Evolutionary conservation across 2,888 invertebrate genomes (phyloP), one percentile per base, ranked within the genome.

Genomic region (Trissoscelio sp.): DNA sequence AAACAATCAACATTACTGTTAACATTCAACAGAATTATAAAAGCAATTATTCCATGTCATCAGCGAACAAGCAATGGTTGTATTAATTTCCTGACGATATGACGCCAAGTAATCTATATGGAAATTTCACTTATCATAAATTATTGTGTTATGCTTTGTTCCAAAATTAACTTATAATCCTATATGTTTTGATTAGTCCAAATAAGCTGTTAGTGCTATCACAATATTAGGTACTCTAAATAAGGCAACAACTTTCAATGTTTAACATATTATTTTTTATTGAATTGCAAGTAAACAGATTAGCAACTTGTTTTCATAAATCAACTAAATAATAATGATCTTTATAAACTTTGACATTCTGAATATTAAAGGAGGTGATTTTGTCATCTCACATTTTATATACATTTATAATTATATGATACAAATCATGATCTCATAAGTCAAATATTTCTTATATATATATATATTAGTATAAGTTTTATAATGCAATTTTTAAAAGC

Each of bases 111-210:
- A 67, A 75, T 75, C 51, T 75, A 75, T 75, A 75, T 75, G 75
- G 66, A 57, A 75, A 75, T 75, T 66, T 75, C 58, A 75, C 48
- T 75, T 75, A 75, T 75, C 75, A 67, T 67, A 75, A 58, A 75
- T 75, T 67, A 75, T 51, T 51, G 28, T 16, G 12, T 39, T 22
- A 31, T 31, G 67, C 51, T 51, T 66, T 60, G 58, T 62, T 3
- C n/a, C 28, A 3, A 73, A 73, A 73, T 73, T 73, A 55, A 44
- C 48, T 39, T 64, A 62, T 64, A 53, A 64, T 53, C 62, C 62
- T 51, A 12, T 34, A 5, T 34, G 37, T 72, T 60, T 72, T 62
- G 53, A 34, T 44, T 44, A 62, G 4, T 55, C 6, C 42, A 55
- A 64, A 64, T 20, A 48, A 28, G 44, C 16, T 53, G 34, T 37